Conservation (phyloP, 1,140 invertebrate genomes). For the Drosophila cardini region DNA sequence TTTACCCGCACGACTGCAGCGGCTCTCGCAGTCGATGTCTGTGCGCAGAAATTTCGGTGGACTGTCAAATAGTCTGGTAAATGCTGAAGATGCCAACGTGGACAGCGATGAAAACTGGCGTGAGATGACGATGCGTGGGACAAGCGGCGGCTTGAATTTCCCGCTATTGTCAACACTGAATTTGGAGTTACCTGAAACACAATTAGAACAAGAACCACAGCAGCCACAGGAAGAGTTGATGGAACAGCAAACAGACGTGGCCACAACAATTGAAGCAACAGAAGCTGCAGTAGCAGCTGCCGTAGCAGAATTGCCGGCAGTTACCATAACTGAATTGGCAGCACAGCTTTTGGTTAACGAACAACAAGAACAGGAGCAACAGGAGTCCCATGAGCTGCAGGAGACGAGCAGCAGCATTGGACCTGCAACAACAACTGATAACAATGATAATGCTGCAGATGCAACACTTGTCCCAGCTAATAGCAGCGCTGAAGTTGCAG, state of each 20-base stretch:
- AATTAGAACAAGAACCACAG: slow-evolving; percentile 27
- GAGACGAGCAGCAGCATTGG: not conserved
- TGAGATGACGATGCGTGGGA: not conserved
- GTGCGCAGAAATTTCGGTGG: slow-evolving; percentile 6
- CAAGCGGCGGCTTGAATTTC: slow-evolving; percentile 25
- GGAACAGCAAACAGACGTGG: not conserved
- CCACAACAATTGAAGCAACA: not conserved
- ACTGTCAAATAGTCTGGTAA: too few species aligned
- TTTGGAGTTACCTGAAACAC: slow-evolving; percentile 44
- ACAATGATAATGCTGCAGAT: not conserved
- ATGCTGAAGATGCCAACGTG: not conserved
- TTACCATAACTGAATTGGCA: slow-evolving; percentile 29
- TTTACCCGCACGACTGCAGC: slow-evolving; percentile 53
- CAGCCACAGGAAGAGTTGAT: not conserved
- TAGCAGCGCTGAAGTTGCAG: not conserved
- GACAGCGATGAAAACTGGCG: slow-evolving; percentile 17
- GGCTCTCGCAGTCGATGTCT: slow-evolving; percentile 29
- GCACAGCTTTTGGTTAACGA: slow-evolving; percentile 25
- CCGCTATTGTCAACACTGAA: slow-evolving; percentile 47
- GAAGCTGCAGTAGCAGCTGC: not conserved
- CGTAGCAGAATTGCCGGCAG: not conserved
- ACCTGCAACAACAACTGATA: not conserved
- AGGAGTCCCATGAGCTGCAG: not conserved
- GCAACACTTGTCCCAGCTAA: not conserved
- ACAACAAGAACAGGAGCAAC: slow-evolving; percentile 5